These are phyloP conservation scores for Epicauta chinensis DNA, from an alignment of 1,140 invertebrate genomes.

Conservation along the genomic window DNA sequence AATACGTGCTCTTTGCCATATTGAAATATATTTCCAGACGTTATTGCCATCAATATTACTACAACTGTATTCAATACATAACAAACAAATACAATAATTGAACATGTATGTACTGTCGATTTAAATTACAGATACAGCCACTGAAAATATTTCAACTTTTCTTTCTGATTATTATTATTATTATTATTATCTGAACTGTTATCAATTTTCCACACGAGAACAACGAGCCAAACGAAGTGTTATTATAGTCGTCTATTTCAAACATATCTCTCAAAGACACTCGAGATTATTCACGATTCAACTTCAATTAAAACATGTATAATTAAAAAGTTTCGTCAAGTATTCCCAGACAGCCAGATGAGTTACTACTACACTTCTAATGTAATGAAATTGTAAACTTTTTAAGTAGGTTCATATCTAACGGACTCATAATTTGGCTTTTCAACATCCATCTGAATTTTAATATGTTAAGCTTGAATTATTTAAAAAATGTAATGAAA, in stretches of 20 bases:
- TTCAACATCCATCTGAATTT: slow-evolving; percentile 12
- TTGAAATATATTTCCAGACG: slow-evolving; percentile 13
- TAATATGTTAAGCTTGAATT: slow-evolving; percentile 10
- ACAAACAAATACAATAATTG: too few species aligned
- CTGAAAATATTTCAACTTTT: too few species aligned
- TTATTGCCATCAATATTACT: not conserved
- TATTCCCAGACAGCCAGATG: slow-evolving; percentile 13
- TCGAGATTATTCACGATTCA: slow-evolving; percentile 14
- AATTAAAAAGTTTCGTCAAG: slow-evolving; percentile 15
- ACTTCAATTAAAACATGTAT: slow-evolving; percentile 17
- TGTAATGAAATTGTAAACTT: slow-evolving; percentile 17
- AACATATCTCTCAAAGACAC: slow-evolving; percentile 11
- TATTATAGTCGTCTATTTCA: slow-evolving; percentile 8
- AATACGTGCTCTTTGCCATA: slow-evolving; percentile 18
- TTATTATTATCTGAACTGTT: too few species aligned
- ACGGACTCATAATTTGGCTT: slow-evolving; percentile 13
- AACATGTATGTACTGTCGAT: too few species aligned
- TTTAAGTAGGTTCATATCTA: slow-evolving; percentile 16
- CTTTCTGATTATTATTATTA: too few species aligned
- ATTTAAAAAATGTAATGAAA: slow-evolving; percentile 2
- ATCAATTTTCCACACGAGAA: too few species aligned
- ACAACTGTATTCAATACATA: slow-evolving; percentile 1
- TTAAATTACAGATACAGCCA: too few species aligned
- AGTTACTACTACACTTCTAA: slow-evolving; percentile 13
- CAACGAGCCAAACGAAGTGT: not conserved